Base-by-base conservation (phyloP, 2,888 invertebrate genomes). In the Phyto melanocephala region DNA sequence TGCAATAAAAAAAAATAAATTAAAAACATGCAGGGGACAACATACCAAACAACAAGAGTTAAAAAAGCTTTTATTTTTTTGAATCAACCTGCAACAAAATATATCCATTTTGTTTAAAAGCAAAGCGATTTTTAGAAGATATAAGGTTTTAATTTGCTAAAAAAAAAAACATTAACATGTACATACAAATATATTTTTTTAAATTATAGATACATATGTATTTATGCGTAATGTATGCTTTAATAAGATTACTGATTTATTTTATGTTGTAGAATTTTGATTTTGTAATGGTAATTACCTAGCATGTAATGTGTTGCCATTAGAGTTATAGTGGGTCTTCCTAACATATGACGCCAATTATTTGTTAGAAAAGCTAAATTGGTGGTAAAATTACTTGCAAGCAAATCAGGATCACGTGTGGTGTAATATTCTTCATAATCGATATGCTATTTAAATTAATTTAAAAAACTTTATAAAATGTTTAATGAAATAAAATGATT, bases 331-430 rank as follows among this genome's bases (percentile, higher is more conserved):
- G 97, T 96, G 85, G 99, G 99, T 88, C 99, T 94, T 90, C 99
- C 99, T 92, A 98, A 95, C 95, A 98, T 97, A 92, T 96, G 95
- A 91, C 96, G 96, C 99, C 99, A 99, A 92, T 95, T 97, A 93
- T 96, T 96, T 92, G 98, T 96, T 92, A 99, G 94, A 93, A 98
- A 98, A 87, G 97, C 96, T 92, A 99, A 94, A 93, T 98, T 97
- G 89, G 96, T 96, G 91, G 95, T 96, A 92, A 98, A 96, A 91
- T 96, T 97, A 93, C 98, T 97, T 90, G 97, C 95, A 92, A 98
- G 95, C 92, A 99, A 95, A 90, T 96, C 97, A 91, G 96, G 95
- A 93, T 99, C 99, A 90, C 97, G 96, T 88, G 97, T 97, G 92
- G 97, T 96, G 95, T 99, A 99, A 94, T 98, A 98, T 91, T 98